Evolutionary conservation across 1,140 invertebrate species (phyloP).

Genomic region (Cydia strobilella): DNA sequence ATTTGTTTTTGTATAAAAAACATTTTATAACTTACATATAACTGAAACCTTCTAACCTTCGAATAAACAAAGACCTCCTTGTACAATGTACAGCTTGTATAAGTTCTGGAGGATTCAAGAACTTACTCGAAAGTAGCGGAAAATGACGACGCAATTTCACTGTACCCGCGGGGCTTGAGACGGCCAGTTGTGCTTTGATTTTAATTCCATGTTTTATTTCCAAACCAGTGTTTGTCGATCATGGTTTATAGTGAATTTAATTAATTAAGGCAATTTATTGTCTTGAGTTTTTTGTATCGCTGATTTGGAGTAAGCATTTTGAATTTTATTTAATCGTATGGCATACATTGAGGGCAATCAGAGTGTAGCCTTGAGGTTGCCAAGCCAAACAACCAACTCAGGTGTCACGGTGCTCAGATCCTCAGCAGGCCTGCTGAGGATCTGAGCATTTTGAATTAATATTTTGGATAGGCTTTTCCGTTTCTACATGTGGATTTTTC

Average conservation of each 20-base stretch:
- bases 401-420: too few relatives aligned
- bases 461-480: too few relatives aligned
- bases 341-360: too few relatives aligned
- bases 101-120: conserved; percentile 8
- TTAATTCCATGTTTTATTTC: background rate
- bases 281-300: background rate
- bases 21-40: too few relatives aligned
- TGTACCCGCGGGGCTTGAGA: background rate
- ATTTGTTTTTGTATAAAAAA: too few relatives aligned
- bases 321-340: too few relatives aligned
- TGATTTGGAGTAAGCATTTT: background rate
- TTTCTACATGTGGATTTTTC: too few relatives aligned
- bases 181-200: background rate
- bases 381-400: too few relatives aligned
- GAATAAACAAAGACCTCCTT: background rate
- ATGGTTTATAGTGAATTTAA: background rate
- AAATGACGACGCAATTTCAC: background rate
- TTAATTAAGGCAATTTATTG: background rate
- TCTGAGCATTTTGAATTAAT: background rate
- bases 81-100: background rate
- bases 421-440: too few relatives aligned
- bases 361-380: too few relatives aligned
- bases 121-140: background rate
- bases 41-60: background rate
- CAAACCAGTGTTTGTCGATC: background rate